Conservation (phyloP, 1,140 invertebrate genomes). For the Fopius arisanus region DNA sequence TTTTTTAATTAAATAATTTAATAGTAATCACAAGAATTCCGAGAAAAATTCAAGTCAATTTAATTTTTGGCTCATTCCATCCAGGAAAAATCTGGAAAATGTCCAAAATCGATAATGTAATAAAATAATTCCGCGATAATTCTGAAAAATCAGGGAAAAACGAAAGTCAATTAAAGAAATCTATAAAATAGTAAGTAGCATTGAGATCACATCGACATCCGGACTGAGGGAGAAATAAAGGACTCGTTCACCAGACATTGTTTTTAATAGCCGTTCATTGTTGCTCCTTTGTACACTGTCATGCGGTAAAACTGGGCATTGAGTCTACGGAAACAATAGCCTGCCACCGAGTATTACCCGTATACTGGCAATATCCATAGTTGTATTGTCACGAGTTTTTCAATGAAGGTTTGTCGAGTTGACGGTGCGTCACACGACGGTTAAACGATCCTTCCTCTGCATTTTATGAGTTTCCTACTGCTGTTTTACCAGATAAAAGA, state of each 20-base stretch:
- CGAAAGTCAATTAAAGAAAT: no score
- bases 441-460: background rate
- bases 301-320: background rate
- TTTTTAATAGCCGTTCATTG: background rate
- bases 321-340: background rate
- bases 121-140: no score
- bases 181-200: background rate
- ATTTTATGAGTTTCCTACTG: background rate
- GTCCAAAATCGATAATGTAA: no score
- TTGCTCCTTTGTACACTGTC: background rate
- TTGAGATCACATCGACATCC: background rate
- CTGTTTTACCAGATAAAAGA: background rate
- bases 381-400: background rate
- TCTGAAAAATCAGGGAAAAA: no score
- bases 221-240: background rate
- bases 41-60: no score
- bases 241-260: background rate
- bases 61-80: no score
- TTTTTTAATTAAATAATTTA: no score
- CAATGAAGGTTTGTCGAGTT: background rate
- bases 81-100: no score
- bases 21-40: no score
- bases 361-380: background rate
- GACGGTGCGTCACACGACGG: background rate
- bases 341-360: background rate